Base-by-base conservation (phyloP, 2,113 vertebrate species). In the Tragulus kanchil region DNA sequence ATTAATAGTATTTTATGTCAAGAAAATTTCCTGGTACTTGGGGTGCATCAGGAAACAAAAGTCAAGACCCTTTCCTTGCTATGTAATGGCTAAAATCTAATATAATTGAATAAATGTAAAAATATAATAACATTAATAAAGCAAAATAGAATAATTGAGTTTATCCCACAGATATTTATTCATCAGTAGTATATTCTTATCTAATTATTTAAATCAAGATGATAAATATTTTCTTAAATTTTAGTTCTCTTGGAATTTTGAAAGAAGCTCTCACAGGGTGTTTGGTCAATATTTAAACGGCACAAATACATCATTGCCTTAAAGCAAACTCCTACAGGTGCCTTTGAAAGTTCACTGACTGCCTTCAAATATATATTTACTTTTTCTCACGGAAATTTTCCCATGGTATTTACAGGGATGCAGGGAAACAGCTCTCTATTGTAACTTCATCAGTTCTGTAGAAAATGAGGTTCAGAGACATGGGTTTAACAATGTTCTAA, bases 291-390 rank as follows among this genome's bases (percentile, higher is more conserved):
- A 31, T 82, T 26, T 52, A n/a, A n/a, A n/a, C n/a, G n/a, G n/a
- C n/a, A n/a, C n/a, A n/a, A 25, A 9, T 21, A 14, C 3, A 6
- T 19, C 4, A 8, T 62, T 54, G 6, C 8, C 1, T 50, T 11
- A 31, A 64, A 7, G 9, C 6, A 23, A 77, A 16, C 45, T 62
- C 82, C 58, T 59, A 59, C 58, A 59, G 17, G 1, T 5, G 61
- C n/a, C n/a, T n/a, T n/a, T n/a, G n/a, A n/a, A n/a, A n/a, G n/a
- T n/a, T n/a, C n/a, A n/a, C n/a, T n/a, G n/a, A n/a, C 25, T 75
- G 52, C 48, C 15, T 28, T 31, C 48, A 50, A 31, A 21, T 28
- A n/a, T 64, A 1, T 62, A 3, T 14, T 23, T 19, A 2, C 31
- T 28, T 6, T 50, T 12, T 48, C 19, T 54, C 23, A 28, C 77